These are phyloP conservation scores for Conomelus anceps DNA, from an alignment of 2,888 invertebrate genomes.

Conservation along the genomic window DNA sequence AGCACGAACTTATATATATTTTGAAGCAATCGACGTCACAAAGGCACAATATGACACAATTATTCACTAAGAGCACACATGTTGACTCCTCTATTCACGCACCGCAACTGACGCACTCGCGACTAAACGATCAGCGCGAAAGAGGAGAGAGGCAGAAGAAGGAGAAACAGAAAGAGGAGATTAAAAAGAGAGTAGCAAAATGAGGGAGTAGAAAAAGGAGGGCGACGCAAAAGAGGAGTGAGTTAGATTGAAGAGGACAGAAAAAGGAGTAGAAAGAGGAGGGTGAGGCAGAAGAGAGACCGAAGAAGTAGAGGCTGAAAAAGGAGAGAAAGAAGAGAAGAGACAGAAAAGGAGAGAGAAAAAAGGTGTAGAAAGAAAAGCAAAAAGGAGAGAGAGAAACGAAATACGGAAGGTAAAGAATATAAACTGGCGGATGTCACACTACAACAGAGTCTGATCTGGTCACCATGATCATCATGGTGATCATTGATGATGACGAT, in stretches of 20 bases:
- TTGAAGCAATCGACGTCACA: not conserved
- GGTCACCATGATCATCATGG: too few relatives aligned
- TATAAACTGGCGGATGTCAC: too few relatives aligned
- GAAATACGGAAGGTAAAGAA: too few relatives aligned
- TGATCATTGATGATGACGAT: too few relatives aligned
- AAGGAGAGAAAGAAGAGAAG: not conserved
- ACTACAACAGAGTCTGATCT: too few relatives aligned
- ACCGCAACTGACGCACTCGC: not conserved
- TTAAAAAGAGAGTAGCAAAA: too few relatives aligned
- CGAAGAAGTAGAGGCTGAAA: not conserved
- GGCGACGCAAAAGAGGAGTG: not conserved
- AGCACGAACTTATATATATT: too few relatives aligned
- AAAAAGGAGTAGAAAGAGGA: not conserved
- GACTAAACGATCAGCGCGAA: too few relatives aligned
- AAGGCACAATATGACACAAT: not conserved
- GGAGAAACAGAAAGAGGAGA: not conserved
- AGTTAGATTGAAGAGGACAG: not conserved
- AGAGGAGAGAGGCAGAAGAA: not conserved
- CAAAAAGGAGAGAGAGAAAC: too few relatives aligned
- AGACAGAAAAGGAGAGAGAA: not conserved
- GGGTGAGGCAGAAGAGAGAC: not conserved
- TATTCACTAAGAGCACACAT: not conserved
- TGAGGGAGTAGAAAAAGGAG: too few relatives aligned
- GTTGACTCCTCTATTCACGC: not conserved
- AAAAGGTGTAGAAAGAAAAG: not conserved